phyloP scores from a whole-genome alignment of 2,888 invertebrate genomes.

The Polyommatus iphigenia region DNA sequence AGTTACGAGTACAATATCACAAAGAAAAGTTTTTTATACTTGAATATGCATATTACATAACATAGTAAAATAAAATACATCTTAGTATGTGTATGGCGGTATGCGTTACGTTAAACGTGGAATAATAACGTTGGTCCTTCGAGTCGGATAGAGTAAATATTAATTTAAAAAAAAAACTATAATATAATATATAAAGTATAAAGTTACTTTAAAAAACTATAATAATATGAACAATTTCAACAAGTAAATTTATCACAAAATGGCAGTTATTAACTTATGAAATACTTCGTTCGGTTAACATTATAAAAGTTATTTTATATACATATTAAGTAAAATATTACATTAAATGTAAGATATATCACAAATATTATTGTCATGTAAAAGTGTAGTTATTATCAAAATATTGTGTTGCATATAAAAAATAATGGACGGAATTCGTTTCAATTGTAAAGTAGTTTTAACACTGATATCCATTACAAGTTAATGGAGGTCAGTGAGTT shows the following conservation, averaged over 20 bases:
- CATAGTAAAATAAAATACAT: too few species aligned
- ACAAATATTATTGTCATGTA: neutral
- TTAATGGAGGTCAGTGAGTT: too few species aligned
- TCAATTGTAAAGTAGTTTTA: neutral
- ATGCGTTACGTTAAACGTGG: neutral
- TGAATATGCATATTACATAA: neutral
- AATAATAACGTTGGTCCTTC: neutral
- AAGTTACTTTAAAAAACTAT: neutral
- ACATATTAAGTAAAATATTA: neutral
- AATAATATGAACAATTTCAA: neutral
- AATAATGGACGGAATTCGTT: neutral
- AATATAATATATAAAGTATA: neutral
- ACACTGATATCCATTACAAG: too few species aligned
- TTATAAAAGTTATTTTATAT: neutral
- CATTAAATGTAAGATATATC: neutral
- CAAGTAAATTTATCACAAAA: constrained; percentile 3
- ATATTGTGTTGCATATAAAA: neutral
- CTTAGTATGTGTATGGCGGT: too few species aligned
- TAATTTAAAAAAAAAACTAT: neutral
- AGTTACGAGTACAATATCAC: neutral
- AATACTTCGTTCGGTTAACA: neutral
- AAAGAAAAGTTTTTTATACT: neutral
- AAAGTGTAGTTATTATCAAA: neutral
- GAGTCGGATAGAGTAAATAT: neutral
- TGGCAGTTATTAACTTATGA: neutral